A percentile compares a stretch with the other conserved stretches of the same genome.
phyloP scores from a whole-genome alignment of 2,113 vertebrate species.

The Cygnus atratus region DNA sequence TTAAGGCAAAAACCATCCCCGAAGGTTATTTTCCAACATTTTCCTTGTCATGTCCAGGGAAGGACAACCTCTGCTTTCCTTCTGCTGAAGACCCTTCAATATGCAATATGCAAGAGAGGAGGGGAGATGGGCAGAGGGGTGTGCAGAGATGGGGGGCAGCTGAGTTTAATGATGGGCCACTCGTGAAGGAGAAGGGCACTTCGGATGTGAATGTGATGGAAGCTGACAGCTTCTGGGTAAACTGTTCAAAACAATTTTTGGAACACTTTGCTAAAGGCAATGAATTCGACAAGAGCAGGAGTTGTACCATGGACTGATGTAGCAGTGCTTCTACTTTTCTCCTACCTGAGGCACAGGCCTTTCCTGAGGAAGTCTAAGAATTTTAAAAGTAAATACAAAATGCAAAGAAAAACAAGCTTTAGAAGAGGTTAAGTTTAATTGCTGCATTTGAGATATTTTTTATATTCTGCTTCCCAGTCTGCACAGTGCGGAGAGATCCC shows the following conservation, averaged over 20 bases:
- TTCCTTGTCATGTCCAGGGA: neutral
- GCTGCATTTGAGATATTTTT: neutral
- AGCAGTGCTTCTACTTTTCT: neutral
- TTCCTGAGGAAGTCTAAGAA: neutral
- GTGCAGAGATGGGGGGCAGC: too few species aligned
- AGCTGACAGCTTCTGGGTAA: neutral
- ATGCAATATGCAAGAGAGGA: neutral
- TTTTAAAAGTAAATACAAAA: neutral
- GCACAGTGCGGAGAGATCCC: rapidly evolving
- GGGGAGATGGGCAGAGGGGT: neutral
- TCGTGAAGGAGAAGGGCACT: neutral
- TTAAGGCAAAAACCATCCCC: neutral
- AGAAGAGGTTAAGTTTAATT: neutral
- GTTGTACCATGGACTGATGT: neutral
- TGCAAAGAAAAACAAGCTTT: neutral
- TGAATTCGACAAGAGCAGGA: neutral
- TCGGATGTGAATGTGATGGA: rapidly evolving
- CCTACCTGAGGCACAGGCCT: neutral
- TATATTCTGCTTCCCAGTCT: neutral
- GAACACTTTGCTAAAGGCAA: neutral
- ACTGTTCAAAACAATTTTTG: neutral
- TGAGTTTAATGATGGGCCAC: neutral
- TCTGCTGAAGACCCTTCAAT: neutral
- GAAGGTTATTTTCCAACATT: neutral
- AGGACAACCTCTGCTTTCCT: neutral